Conservation (phyloP, 2,797 vertebrate species). For the Cirrhinus molitorella region DNA sequence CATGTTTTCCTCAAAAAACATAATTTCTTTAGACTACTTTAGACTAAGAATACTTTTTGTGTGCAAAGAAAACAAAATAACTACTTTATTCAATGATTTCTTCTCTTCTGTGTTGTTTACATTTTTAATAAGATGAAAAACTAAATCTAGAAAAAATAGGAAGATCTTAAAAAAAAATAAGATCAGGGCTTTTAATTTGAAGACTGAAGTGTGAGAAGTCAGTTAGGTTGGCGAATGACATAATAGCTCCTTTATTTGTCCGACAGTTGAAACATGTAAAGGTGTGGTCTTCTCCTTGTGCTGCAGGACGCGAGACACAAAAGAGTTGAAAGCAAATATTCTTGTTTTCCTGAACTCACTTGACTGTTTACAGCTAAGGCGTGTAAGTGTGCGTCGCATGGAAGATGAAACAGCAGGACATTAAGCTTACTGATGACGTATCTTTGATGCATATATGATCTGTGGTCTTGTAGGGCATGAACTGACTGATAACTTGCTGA, state of each 20-base stretch:
- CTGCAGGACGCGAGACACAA: constrained; percentile 24
- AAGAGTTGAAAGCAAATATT: constrained; percentile 36
- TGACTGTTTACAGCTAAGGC: constrained; percentile 11
- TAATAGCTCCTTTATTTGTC: constrained; percentile 25
- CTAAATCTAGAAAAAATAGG: too few relatives aligned
- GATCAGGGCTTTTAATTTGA: background rate
- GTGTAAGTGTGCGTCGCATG: background rate
- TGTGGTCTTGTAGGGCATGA: constrained; percentile 5
- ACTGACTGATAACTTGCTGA: constrained; percentile 11
- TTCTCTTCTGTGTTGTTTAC: too few relatives aligned
- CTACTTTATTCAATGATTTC: too few relatives aligned
- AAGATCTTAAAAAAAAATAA: background rate
- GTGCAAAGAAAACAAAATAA: too few relatives aligned
- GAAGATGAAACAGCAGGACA: background rate
- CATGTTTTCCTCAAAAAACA: too few relatives aligned
- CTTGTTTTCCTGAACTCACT: constrained; percentile 25
- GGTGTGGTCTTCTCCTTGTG: constrained; percentile 20
- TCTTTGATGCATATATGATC: background rate
- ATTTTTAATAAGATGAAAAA: too few relatives aligned
- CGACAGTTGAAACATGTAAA: constrained; percentile 33
- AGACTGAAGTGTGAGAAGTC: background rate
- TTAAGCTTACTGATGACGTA: background rate
- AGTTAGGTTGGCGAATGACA: constrained; percentile 20
- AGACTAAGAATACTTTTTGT: too few relatives aligned
- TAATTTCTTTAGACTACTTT: too few relatives aligned